phyloP scores from a whole-genome alignment of 1,140 invertebrate species.

The Cheumatopsyche charites region DNA sequence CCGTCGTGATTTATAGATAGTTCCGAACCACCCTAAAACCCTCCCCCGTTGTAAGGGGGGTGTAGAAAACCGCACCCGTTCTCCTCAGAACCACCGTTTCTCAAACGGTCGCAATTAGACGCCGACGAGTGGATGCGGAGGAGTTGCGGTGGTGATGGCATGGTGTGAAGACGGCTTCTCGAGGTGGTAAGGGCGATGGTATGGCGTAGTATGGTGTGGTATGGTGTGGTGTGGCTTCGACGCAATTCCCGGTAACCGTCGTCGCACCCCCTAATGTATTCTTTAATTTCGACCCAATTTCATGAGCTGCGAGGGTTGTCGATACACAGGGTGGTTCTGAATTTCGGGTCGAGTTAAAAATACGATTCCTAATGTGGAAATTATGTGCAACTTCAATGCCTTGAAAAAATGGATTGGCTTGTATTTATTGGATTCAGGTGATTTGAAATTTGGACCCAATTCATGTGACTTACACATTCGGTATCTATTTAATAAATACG shows the following conservation, averaged over 20 bases:
- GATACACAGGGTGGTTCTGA: not conserved
- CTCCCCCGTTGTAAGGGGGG: not conserved
- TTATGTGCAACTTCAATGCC: too few species aligned
- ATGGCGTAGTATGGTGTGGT: not conserved
- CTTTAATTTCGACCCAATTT: conserved; percentile 32
- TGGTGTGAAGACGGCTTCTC: not conserved
- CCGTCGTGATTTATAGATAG: conserved; percentile 31
- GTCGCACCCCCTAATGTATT: conserved; percentile 29
- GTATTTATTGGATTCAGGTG: too few species aligned
- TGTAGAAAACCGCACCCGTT: not conserved
- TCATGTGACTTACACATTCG: too few species aligned
- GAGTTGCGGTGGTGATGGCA: not conserved
- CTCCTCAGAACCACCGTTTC: conserved; percentile 4
- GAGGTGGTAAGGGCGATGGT: not conserved
- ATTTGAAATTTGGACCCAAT: too few species aligned
- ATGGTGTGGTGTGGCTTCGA: conserved; percentile 1
- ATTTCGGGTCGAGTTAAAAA: not conserved
- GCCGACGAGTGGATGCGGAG: not conserved
- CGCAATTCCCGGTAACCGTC: conserved; percentile 32
- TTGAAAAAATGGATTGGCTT: too few species aligned
- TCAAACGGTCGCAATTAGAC: conserved; percentile 42
- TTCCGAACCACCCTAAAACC: too few species aligned
- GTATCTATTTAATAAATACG: too few species aligned
- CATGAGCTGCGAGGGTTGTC: not conserved
- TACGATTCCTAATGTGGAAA: too few species aligned